Evolutionary conservation across 2,888 invertebrate genomes (phyloP).

Genomic region (Andricus curvator): DNA sequence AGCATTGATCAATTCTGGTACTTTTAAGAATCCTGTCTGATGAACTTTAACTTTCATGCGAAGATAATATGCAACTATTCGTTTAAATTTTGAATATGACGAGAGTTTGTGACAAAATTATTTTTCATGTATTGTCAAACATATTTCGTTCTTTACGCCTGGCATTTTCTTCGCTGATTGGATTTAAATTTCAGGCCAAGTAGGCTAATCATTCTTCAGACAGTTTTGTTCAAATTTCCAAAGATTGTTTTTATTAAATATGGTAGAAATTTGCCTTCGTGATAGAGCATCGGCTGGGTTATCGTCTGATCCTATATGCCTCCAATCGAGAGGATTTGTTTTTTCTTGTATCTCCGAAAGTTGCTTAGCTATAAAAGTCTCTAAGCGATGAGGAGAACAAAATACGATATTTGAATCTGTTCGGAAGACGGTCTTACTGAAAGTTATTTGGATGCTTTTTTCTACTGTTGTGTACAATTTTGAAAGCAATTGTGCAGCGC

Average conservation of each 20-base stretch:
- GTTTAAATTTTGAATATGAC: background rate
- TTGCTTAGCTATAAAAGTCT: constrained; percentile 52
- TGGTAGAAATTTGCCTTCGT: constrained; percentile 46
- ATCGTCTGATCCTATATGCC: constrained; percentile 48
- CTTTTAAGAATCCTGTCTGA: background rate
- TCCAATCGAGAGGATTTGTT: constrained; percentile 43
- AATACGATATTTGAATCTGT: constrained; percentile 52
- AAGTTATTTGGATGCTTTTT: background rate
- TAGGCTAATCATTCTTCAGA: too few relatives aligned
- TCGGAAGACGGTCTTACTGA: constrained; percentile 42
- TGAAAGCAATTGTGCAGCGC: constrained; percentile 45
- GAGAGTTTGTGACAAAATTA: constrained; percentile 14
- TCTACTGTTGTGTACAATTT: constrained; percentile 26
- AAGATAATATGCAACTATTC: constrained; percentile 1
- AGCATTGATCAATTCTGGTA: constrained; percentile 41
- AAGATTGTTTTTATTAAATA: too few relatives aligned
- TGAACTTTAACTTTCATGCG: background rate
- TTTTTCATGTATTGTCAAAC: background rate
- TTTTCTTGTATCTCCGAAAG: constrained; percentile 56
- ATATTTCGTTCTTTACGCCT: too few relatives aligned
- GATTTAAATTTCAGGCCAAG: too few relatives aligned
- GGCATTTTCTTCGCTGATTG: too few relatives aligned
- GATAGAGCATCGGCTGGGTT: constrained; percentile 58
- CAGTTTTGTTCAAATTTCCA: too few relatives aligned
- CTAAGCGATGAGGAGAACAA: constrained; percentile 47